These are phyloP conservation scores for Ptychoptera albimana DNA, from an alignment of 2,888 invertebrate genomes.

Conservation along the genomic window DNA sequence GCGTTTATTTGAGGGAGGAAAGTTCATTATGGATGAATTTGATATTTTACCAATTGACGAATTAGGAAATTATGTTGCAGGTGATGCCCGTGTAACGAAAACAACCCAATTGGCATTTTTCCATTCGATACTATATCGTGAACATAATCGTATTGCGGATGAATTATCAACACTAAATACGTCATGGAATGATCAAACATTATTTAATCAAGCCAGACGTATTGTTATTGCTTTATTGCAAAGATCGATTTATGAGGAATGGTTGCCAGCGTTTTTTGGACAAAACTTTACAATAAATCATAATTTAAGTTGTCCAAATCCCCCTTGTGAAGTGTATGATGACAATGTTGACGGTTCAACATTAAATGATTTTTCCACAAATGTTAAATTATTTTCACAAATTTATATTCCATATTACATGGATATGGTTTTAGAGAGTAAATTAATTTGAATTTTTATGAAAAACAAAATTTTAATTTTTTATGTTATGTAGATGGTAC, in stretches of 20 bases:
- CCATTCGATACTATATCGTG: constrained; percentile 32
- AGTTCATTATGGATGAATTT: constrained; percentile 39
- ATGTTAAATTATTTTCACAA: constrained; percentile 36
- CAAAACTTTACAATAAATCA: constrained; percentile 29
- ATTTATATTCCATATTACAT: too few species aligned
- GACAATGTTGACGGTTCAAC: constrained; percentile 31
- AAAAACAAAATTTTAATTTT: too few species aligned
- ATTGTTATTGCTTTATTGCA: constrained; percentile 35
- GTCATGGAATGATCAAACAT: constrained; percentile 33
- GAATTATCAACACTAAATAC: constrained; percentile 32
- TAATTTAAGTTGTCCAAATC: constrained; percentile 13
- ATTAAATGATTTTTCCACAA: constrained; percentile 54
- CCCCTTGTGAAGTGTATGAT: constrained; percentile 13
- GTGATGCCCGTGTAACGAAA: constrained; percentile 35
- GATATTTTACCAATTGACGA: constrained; percentile 44
- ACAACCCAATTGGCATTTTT: constrained; percentile 32
- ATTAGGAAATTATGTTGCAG: constrained; percentile 56
- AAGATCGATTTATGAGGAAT: constrained; percentile 36
- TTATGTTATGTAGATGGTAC: constrained; percentile 1
- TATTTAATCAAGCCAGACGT: constrained; percentile 34
- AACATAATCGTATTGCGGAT: constrained; percentile 35
- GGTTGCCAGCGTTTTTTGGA: constrained; percentile 34
- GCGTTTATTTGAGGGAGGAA: constrained; percentile 50
- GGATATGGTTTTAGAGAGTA: too few species aligned
- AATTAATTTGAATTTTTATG: too few species aligned